Percentiles rank a stretch among this genome's conserved stretches.
phyloP scores from a whole-genome alignment of 2,888 invertebrate genomes.

The Sycophila texana region DNA sequence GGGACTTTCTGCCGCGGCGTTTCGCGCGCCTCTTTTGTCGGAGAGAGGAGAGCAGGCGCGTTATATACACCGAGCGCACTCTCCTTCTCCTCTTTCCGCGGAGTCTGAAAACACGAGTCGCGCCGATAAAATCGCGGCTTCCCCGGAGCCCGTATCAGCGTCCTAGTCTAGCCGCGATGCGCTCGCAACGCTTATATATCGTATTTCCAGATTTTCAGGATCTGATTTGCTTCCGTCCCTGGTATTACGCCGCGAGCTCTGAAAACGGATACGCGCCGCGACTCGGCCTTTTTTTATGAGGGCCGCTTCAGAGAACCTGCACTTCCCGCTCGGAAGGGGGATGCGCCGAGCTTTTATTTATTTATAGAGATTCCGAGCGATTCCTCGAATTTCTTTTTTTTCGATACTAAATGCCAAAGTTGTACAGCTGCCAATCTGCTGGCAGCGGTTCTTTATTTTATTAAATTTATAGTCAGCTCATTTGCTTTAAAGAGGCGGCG shows the following conservation, averaged over 20 bases:
- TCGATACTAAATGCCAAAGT: too few species aligned
- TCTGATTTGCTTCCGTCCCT: constrained; percentile 24
- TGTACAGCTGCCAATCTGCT: too few species aligned
- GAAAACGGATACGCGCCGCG: constrained; percentile 39
- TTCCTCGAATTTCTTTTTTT: background rate
- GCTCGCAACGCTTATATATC: constrained; percentile 24
- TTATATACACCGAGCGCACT: background rate
- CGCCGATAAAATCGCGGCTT: constrained; percentile 49
- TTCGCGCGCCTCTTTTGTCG: constrained; percentile 21
- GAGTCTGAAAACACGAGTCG: constrained; percentile 61
- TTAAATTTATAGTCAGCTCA: background rate
- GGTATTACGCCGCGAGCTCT: background rate
- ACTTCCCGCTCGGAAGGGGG: background rate
- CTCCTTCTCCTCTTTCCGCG: constrained; percentile 42
- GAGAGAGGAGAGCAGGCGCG: background rate
- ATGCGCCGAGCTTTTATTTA: background rate
- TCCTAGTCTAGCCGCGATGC: background rate
- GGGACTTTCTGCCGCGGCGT: constrained; percentile 55
- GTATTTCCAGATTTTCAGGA: constrained; percentile 47
- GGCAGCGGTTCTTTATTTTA: too few species aligned
- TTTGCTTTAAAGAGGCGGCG: background rate
- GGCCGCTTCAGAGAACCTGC: constrained; percentile 41
- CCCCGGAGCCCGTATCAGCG: background rate
- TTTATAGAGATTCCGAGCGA: constrained; percentile 1
- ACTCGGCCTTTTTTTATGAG: background rate